phyloP scores from a whole-genome alignment of 37 sponge, comb jelly and placozoan species.

The Crambe crambe region DNA sequence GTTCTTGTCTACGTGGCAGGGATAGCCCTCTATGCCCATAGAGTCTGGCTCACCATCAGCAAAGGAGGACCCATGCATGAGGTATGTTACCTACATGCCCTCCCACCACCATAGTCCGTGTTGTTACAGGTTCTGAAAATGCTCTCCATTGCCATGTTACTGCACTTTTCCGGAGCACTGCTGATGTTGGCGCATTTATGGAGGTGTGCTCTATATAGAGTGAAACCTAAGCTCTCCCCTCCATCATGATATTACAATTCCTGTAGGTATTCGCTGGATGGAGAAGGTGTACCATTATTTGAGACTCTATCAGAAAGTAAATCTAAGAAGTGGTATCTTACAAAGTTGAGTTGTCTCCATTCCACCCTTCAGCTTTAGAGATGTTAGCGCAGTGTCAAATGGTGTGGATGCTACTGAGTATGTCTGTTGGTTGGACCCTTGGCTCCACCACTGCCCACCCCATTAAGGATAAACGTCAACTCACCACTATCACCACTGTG shows the following conservation, averaged over 20 bases:
- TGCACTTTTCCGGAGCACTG: constrained; percentile 50
- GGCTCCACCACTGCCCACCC: constrained; percentile 37
- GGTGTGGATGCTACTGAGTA: constrained; percentile 65
- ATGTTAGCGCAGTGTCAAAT: constrained; percentile 64
- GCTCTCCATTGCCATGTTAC: constrained; percentile 59
- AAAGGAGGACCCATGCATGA: constrained; percentile 83
- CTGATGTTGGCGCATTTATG: constrained; percentile 63
- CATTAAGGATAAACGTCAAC: constrained; percentile 46
- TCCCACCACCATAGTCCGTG: not conserved
- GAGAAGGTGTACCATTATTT: constrained; percentile 42
- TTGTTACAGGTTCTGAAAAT: constrained; percentile 47
- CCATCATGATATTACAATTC: not conserved
- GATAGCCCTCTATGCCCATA: constrained; percentile 35
- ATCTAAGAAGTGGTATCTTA: not conserved
- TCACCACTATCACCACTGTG: constrained; percentile 21
- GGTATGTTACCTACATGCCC: constrained; percentile 18
- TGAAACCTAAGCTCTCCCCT: not conserved
- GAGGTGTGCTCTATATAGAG: constrained; percentile 50
- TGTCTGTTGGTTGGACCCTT: constrained; percentile 74
- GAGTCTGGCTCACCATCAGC: constrained; percentile 61
- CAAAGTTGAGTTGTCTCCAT: not conserved
- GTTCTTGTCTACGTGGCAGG: constrained; percentile 53
- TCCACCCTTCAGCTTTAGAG: constrained; percentile 45
- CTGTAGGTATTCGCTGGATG: constrained; percentile 41
- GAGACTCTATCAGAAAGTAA: constrained; percentile 61